phyloP scores from a whole-genome alignment of 2,888 invertebrate genomes.

The Zaprionus lineosus region DNA sequence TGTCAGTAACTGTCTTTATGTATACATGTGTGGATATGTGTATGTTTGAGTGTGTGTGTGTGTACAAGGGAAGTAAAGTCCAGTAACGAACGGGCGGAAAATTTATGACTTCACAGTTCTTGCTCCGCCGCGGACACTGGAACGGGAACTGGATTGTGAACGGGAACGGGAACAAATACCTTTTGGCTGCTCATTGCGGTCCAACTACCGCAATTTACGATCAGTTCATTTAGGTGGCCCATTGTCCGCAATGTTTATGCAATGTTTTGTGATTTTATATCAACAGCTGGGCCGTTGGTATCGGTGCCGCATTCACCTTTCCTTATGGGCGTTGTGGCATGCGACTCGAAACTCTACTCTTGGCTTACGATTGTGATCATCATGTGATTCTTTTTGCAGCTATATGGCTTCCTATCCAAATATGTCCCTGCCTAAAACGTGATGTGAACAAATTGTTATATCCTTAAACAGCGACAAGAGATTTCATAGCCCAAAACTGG shows the following conservation, averaged over 20 bases:
- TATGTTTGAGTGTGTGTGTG: no score
- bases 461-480: constrained; percentile 57
- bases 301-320: constrained; percentile 35
- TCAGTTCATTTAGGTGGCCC: constrained; percentile 70
- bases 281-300: constrained; percentile 58
- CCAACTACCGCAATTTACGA: constrained; percentile 72
- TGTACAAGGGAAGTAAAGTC: constrained; percentile 6
- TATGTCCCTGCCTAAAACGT: constrained; percentile 55
- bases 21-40: no score
- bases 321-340: constrained; percentile 58
- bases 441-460: constrained; percentile 66
- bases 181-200: constrained; percentile 38
- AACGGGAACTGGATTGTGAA: constrained; percentile 11
- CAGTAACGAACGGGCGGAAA: constrained; percentile 32
- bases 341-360: no score
- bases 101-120: constrained; percentile 71
- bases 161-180: constrained; percentile 24
- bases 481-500: constrained; percentile 40
- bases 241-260: constrained; percentile 71
- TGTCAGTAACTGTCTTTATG: no score
- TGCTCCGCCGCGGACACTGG: constrained; percentile 14
- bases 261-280: constrained; percentile 62
- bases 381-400: background rate
- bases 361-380: constrained; percentile 26
- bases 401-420: constrained; percentile 35